These are phyloP conservation scores for Eulemur coronatus DNA, from an alignment of 2,797 vertebrate species.

Conservation along the genomic window DNA sequence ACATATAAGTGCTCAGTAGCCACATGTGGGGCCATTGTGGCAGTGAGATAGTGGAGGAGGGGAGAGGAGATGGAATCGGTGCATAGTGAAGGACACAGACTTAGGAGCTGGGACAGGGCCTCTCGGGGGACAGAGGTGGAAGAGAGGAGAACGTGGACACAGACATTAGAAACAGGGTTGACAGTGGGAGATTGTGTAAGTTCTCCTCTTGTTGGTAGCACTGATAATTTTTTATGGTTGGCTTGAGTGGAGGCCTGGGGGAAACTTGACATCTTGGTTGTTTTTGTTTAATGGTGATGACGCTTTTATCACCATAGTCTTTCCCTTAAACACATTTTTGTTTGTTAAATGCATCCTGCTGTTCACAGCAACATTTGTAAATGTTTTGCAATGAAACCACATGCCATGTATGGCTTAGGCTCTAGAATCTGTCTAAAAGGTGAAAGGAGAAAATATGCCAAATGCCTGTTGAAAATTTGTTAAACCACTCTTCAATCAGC, in stretches of 20 bases:
- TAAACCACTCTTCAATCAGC: not conserved
- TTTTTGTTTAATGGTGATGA: not conserved
- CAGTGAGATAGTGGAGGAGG: too few species aligned
- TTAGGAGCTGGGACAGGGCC: not conserved
- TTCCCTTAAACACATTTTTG: not conserved
- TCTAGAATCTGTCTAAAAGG: not conserved
- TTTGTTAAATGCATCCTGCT: not conserved
- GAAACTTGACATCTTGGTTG: not conserved
- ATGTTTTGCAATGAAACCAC: not conserved
- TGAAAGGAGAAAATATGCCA: not conserved
- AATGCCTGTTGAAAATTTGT: not conserved
- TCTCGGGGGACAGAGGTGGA: not conserved
- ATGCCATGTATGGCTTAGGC: not conserved
- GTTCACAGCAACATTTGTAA: not conserved
- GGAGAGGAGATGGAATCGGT: not conserved
- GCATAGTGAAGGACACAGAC: not conserved
- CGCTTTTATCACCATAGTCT: not conserved
- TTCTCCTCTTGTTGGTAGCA: not conserved
- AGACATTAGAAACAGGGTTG: not conserved
- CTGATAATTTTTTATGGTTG: not conserved
- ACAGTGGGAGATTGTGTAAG: not conserved
- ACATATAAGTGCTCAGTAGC: not conserved
- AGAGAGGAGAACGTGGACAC: fast-evolving
- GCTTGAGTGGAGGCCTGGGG: not conserved
- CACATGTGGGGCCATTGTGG: fast-evolving